phyloP scores from a whole-genome alignment of 1,140 invertebrate species.

The Theocolax elegans region DNA sequence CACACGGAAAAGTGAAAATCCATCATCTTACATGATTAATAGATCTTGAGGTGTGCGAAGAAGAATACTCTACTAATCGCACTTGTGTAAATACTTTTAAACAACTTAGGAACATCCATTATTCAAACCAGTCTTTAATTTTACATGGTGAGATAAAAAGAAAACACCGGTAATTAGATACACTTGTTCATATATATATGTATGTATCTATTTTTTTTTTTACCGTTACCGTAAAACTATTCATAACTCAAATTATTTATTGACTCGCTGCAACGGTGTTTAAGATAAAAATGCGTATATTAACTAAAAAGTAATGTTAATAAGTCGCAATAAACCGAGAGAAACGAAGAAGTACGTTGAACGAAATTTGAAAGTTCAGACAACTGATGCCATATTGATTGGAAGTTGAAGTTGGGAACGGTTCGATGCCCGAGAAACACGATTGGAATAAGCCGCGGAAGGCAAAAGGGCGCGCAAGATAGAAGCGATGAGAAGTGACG shows the following conservation, averaged over 20 bases:
- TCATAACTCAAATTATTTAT: too few species aligned
- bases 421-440: conserved; percentile 54
- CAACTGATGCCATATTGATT: conserved; percentile 55
- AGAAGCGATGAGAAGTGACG: conserved; percentile 62
- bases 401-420: conserved; percentile 49
- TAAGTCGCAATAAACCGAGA: too few species aligned
- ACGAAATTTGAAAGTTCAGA: conserved; percentile 37
- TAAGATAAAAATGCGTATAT: too few species aligned
- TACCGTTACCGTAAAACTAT: too few species aligned
- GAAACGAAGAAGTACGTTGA: conserved; percentile 7
- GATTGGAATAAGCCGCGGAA: conserved; percentile 55
- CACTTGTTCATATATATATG: too few species aligned
- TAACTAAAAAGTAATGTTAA: too few species aligned
- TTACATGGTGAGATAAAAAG: neutral
- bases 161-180: neutral
- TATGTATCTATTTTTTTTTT: too few species aligned
- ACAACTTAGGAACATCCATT: conserved; percentile 10
- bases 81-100: conserved; percentile 30
- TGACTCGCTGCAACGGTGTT: too few species aligned
- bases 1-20: conserved; percentile 31
- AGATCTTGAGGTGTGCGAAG: neutral
- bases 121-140: conserved; percentile 1
- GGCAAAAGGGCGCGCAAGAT: conserved; percentile 45
- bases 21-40: conserved; percentile 29
- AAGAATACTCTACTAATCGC: conserved; percentile 19